Conservation (phyloP, 2,797 vertebrate genomes). For the Lacerta viridis region DNA sequence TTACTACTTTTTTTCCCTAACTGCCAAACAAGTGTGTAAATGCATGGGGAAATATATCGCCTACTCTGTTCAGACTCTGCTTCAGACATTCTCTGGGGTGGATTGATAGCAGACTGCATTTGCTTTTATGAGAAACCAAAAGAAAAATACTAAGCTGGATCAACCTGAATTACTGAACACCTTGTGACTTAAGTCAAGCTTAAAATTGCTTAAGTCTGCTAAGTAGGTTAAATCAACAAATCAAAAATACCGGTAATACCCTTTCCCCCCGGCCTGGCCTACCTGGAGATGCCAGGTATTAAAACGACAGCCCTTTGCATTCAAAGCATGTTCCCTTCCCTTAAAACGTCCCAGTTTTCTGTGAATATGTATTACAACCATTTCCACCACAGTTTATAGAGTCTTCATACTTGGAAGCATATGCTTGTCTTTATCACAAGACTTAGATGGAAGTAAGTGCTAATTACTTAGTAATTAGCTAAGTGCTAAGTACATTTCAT, state of each 20-base stretch:
- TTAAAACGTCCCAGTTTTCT: too few relatives aligned
- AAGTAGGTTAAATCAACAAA: constrained; percentile 33
- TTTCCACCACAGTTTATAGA: too few relatives aligned
- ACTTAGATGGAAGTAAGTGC: too few relatives aligned
- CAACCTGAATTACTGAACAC: constrained; percentile 25
- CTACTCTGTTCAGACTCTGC: constrained; percentile 21
- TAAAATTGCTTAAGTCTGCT: neutral
- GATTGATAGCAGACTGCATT: neutral
- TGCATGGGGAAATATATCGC: constrained; percentile 19
- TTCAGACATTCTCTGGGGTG: constrained; percentile 41
- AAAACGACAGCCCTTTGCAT: too few relatives aligned
- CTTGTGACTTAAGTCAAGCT: neutral
- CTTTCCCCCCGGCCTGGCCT: too few relatives aligned
- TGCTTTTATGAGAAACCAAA: constrained; percentile 16
- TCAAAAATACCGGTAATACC: neutral
- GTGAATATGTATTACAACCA: too few relatives aligned
- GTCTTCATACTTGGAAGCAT: too few relatives aligned
- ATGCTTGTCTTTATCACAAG: too few relatives aligned
- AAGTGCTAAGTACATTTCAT: too few relatives aligned
- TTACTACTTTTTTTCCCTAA: constrained; percentile 32
- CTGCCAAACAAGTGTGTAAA: constrained; percentile 41
- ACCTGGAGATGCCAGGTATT: too few relatives aligned
- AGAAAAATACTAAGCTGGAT: constrained; percentile 12
- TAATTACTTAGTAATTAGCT: too few relatives aligned
- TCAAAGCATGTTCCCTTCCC: too few relatives aligned